Evolutionary conservation across 2,888 invertebrate species (phyloP).

Genomic region (Sarcophaga rosellei): DNA sequence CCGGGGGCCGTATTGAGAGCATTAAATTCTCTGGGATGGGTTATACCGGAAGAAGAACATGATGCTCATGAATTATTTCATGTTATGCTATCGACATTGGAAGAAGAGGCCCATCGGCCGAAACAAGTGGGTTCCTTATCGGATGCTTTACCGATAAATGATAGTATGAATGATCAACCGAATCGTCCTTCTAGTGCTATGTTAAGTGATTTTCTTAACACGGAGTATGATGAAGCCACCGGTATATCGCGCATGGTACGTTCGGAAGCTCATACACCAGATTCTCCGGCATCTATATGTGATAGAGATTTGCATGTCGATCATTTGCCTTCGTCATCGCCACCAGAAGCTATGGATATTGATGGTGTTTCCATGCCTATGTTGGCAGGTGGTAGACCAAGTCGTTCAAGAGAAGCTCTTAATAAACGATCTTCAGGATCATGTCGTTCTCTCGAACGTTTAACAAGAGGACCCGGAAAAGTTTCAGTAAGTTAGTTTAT

Average conservation of each 20-base stretch:
- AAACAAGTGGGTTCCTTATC: slow-evolving; percentile 86
- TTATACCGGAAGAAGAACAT: slow-evolving; percentile 95
- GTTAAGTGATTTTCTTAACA: slow-evolving; percentile 80
- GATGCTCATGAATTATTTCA: slow-evolving; percentile 97
- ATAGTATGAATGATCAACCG: slow-evolving; percentile 81
- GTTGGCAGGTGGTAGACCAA: slow-evolving; percentile 73
- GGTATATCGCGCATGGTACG: slow-evolving; percentile 79
- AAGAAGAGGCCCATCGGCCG: slow-evolving; percentile 87
- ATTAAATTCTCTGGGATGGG: slow-evolving; percentile 89
- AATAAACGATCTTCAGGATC: slow-evolving; percentile 80
- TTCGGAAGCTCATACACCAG: slow-evolving; percentile 81
- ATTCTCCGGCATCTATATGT: slow-evolving; percentile 80
- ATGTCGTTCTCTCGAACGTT: slow-evolving; percentile 82
- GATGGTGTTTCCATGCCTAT: slow-evolving; percentile 74
- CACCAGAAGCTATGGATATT: slow-evolving; percentile 68
- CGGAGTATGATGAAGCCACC: slow-evolving; percentile 80
- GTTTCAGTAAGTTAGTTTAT: slow-evolving; percentile 75
- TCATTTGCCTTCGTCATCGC: slow-evolving; percentile 50
- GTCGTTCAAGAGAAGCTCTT: slow-evolving; percentile 78
- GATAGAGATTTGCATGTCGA: slow-evolving; percentile 75
- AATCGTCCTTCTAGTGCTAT: slow-evolving; percentile 83
- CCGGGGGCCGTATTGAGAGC: slow-evolving; percentile 88
- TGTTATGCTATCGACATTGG: slow-evolving; percentile 93
- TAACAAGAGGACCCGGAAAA: slow-evolving; percentile 80
- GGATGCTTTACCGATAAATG: slow-evolving; percentile 85